These are phyloP conservation scores for Parthenolecanium corni DNA, from an alignment of 2,888 invertebrate genomes.

Conservation along the genomic window DNA sequence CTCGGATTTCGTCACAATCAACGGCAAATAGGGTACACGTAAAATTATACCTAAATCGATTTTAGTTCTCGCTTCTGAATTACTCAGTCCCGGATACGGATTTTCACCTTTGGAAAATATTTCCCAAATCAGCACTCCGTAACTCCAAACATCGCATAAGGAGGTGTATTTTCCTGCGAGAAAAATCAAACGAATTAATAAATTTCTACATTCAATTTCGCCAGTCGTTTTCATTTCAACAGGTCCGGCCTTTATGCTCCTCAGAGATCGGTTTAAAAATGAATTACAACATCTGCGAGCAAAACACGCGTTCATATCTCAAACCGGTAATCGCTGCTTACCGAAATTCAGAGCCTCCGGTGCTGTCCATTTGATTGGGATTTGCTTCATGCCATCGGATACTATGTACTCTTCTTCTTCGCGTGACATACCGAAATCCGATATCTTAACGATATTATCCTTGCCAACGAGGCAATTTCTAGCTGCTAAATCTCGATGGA, in stretches of 20 bases:
- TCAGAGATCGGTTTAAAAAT: too few species aligned
- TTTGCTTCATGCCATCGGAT: conserved; percentile 95
- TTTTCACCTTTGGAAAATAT: conserved; percentile 88
- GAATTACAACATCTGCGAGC: too few species aligned
- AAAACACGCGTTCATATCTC: too few species aligned
- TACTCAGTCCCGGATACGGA: conserved; percentile 87
- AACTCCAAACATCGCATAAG: conserved; percentile 94
- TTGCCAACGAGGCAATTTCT: conserved; percentile 82
- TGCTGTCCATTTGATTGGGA: conserved; percentile 97
- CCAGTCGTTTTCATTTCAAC: too few species aligned
- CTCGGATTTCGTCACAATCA: background rate
- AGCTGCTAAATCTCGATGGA: conserved; percentile 90
- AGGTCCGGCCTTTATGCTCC: background rate
- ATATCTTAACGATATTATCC: conserved; percentile 84
- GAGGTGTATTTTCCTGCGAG: conserved; percentile 79
- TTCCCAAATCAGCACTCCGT: conserved; percentile 92
- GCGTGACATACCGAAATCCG: conserved; percentile 95
- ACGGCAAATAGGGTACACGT: too few species aligned
- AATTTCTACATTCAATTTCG: background rate
- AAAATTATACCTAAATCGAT: conserved; percentile 89
- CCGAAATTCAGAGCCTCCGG: conserved; percentile 93
- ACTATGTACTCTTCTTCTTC: conserved; percentile 96
- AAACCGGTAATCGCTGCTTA: conserved; percentile 36
- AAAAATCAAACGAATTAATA: conserved; percentile 11
- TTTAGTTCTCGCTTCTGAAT: conserved; percentile 84